phyloP scores from a whole-genome alignment of 2,888 invertebrate genomes.

The Papilio gigon region DNA sequence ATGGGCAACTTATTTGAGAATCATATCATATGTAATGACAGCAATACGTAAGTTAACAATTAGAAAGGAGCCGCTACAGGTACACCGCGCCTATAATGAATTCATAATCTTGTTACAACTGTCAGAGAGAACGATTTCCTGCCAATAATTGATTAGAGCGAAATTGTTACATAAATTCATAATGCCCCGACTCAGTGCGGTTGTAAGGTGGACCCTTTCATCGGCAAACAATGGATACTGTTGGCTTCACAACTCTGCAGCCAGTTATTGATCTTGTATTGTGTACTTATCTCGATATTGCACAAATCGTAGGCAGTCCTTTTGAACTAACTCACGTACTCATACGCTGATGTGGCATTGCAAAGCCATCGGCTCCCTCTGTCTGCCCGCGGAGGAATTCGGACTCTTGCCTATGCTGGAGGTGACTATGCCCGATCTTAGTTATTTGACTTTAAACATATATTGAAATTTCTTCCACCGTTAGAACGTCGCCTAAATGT shows the following conservation, averaged over 20 bases:
- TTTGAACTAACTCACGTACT: too few species aligned
- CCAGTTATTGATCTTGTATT: not conserved
- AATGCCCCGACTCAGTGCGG: not conserved
- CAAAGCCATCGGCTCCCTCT: too few species aligned
- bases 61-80: not conserved
- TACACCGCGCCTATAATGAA: not conserved
- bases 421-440: too few species aligned
- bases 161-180: constrained; percentile 3
- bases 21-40: too few species aligned
- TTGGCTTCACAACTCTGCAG: not conserved
- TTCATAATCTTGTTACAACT: not conserved
- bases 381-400: too few species aligned
- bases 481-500: too few species aligned
- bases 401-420: too few species aligned
- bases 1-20: too few species aligned
- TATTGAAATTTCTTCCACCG: too few species aligned
- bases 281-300: not conserved
- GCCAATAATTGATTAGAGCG: not conserved
- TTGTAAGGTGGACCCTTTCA: not conserved
- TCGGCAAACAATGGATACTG: constrained; percentile 2
- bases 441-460: too few species aligned
- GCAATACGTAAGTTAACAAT: not conserved
- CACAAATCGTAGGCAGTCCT: not conserved
- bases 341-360: too few species aligned
- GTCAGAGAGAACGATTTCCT: not conserved